Percentiles rank a stretch among this genome's conserved stretches.
phyloP scores from a whole-genome alignment of 2,888 invertebrate genomes.

The Atethmia centrago region DNA sequence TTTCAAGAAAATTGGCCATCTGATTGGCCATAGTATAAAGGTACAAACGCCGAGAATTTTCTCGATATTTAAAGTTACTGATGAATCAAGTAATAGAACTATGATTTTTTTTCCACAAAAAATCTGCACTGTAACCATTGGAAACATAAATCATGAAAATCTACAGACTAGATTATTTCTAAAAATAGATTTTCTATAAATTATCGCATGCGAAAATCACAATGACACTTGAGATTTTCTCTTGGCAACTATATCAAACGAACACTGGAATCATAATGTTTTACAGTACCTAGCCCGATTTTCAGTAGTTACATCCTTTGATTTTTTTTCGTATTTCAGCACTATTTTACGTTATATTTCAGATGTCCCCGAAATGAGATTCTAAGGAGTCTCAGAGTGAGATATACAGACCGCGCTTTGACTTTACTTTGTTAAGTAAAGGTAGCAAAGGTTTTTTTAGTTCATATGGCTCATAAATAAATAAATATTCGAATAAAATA shows the following conservation, averaged over 20 bases:
- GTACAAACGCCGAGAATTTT: neutral
- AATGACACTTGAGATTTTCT: slow-evolving; percentile 27
- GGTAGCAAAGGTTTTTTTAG: too few relatives aligned
- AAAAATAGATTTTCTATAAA: neutral
- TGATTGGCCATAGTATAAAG: neutral
- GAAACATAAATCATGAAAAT: neutral
- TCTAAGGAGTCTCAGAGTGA: neutral
- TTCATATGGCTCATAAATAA: neutral
- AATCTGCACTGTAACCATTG: neutral
- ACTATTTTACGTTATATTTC: neutral
- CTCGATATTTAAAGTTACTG: neutral
- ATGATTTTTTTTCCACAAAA: neutral
- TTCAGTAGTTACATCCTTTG: neutral
- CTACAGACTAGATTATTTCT: neutral
- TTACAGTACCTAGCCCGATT: neutral
- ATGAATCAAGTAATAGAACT: neutral
- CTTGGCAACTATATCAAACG: slow-evolving; percentile 31
- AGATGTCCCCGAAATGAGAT: neutral
- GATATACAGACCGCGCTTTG: neutral
- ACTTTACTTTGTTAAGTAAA: neutral
- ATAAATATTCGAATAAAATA: neutral
- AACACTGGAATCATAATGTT: slow-evolving; percentile 3
- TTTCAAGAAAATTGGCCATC: neutral
- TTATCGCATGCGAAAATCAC: neutral
- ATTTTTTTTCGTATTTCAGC: neutral